A percentile compares a stretch with the other conserved stretches of the same genome.
phyloP scores from a whole-genome alignment of 2,888 invertebrate genomes.

The Callosobruchus maculatus region DNA sequence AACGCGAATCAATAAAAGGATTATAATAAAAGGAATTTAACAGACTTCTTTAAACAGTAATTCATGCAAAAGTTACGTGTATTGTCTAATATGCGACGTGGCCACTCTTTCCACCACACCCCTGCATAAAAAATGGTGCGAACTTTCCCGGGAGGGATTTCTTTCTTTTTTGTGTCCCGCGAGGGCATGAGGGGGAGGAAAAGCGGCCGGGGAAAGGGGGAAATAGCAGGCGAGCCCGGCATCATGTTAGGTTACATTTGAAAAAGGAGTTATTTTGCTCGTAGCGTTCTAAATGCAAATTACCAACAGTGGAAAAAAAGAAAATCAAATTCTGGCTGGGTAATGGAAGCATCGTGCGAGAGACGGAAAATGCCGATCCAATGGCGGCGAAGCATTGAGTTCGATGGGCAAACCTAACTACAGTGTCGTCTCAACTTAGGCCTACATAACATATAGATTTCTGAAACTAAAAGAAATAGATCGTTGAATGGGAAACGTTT shows the following conservation, averaged over 20 bases:
- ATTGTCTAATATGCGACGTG: no score
- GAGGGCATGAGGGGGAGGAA: background rate
- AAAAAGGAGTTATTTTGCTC: constrained; percentile 23
- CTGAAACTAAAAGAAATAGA: no score
- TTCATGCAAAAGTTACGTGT: no score
- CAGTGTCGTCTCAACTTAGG: background rate
- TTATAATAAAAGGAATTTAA: no score
- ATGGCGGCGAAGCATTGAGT: background rate
- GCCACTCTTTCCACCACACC: background rate
- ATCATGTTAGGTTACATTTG: constrained; percentile 22
- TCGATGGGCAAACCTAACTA: background rate
- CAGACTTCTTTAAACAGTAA: no score
- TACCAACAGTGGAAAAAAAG: constrained; percentile 24
- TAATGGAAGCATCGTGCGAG: constrained; percentile 24
- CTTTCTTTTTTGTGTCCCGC: constrained; percentile 1
- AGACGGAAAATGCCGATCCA: constrained; percentile 4
- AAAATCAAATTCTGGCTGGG: constrained; percentile 29
- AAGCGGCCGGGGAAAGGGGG: background rate
- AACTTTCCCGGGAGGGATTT: background rate
- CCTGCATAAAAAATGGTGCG: background rate
- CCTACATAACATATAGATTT: no score
- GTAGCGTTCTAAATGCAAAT: constrained; percentile 33
- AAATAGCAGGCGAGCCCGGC: constrained; percentile 1
- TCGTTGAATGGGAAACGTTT: no score
- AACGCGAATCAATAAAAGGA: no score